Evolutionary conservation across 2,797 vertebrate species (phyloP), one percentile per base, ranked within the genome.

Genomic region (Pogoniulus pusillus): DNA sequence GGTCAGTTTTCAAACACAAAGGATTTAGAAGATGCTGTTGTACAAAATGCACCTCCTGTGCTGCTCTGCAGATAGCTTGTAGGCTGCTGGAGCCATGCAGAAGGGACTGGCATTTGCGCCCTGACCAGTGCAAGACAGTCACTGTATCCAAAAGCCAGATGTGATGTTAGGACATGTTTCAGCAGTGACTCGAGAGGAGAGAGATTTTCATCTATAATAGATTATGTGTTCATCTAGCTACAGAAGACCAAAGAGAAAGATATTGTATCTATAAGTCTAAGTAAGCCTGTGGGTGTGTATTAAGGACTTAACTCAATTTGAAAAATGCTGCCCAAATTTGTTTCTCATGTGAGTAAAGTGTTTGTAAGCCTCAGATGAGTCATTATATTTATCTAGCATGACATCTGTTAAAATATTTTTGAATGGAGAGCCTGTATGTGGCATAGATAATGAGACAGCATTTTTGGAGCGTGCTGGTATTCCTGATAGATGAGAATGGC

Each of bases 221-320:
- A 60, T 91, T 72, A 63, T 22, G 27, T 49, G 68, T 73, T 91
- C 68, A 68, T 77, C 87, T 65, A 73, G 70, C 86, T 85, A 81
- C 92, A 63, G 63, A 93, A 53, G 53, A 47, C 2, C 7, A 90
- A 87, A 85, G 69, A 43, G 90, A 74, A 93, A 92, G 90, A 93
- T 94, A 95, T 73, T 96, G 70, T 92, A 81, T 94, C 91, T 95
- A 49, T 94, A 96, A 94, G 86, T 96, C 78, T 96, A 93, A 95
- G 88, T 89, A 88, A 95, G 88, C 90, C 88, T 94, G 84, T 90
- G 84, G 84, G 91, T 91, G 47, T 87, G 82, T 91, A 90, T 95
- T 94, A 94, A 89, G 85, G 82, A 82, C 72, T 94, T 96, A 92
- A 95, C 68, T 90, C 91, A 95, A 94, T 94, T 95, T 96, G 91